A percentile compares a stretch with the other conserved stretches of the same genome.
These are phyloP conservation scores for Cryptoprocta ferox DNA, from an alignment of 2,797 vertebrate species.

Conservation along the genomic window DNA sequence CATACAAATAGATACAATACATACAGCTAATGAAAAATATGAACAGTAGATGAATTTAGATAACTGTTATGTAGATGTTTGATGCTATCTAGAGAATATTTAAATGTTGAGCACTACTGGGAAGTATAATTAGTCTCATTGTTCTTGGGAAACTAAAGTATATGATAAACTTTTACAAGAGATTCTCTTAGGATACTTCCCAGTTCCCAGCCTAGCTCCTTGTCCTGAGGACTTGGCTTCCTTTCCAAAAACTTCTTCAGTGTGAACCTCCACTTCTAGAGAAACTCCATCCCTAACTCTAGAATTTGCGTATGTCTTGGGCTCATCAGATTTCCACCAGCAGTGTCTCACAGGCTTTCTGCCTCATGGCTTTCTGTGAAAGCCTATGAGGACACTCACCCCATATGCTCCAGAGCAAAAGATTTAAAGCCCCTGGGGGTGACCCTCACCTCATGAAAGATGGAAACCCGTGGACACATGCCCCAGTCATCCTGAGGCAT, in stretches of 20 bases:
- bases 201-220: neutral
- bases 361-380: neutral
- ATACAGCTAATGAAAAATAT: neutral
- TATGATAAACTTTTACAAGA: neutral
- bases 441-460: neutral
- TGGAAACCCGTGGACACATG: neutral
- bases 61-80: neutral
- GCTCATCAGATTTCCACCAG: neutral
- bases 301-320: neutral
- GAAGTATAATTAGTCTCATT: neutral
- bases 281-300: neutral
- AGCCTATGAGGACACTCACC: neutral
- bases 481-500: neutral
- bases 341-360: neutral
- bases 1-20: neutral
- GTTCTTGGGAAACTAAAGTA: neutral
- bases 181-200: neutral
- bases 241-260: neutral
- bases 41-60: neutral
- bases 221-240: neutral
- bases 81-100: neutral
- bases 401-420: neutral
- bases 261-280: neutral
- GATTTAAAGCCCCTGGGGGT: neutral
- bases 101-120: neutral